Conservation (phyloP, 2,113 vertebrate genomes). For the Cathartes aura region DNA sequence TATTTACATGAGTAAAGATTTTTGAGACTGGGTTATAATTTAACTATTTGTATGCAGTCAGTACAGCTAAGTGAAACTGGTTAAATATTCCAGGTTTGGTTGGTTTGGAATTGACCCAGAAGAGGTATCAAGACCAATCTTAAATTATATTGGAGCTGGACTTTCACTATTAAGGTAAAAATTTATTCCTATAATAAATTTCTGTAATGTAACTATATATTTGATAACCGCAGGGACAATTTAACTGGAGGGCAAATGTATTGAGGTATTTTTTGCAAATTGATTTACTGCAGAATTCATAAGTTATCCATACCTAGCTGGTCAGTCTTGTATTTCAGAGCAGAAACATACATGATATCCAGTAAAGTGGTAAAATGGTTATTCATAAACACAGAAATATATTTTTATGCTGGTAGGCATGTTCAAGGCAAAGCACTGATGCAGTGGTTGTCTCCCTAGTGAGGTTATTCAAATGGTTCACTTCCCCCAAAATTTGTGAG, state of each 20-base stretch:
- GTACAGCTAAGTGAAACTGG: neutral
- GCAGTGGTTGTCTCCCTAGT: neutral
- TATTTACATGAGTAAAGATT: neutral
- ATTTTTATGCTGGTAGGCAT: neutral
- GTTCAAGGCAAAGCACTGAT: neutral
- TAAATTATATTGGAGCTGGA: conserved; percentile 88
- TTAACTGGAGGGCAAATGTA: neutral
- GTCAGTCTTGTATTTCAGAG: neutral
- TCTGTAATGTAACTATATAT: neutral
- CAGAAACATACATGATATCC: neutral
- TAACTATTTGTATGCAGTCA: neutral
- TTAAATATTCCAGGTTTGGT: conserved; percentile 82
- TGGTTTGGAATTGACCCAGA: conserved; percentile 89
- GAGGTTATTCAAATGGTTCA: neutral
- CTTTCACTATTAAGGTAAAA: conserved; percentile 88
- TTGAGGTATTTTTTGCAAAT: neutral
- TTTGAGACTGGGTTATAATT: neutral
- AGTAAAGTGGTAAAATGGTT: neutral
- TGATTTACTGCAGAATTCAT: neutral
- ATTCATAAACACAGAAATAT: neutral
- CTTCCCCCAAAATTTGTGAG: neutral
- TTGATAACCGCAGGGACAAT: neutral
- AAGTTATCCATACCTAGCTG: neutral
- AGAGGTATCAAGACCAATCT: conserved; percentile 80
- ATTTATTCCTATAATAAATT: neutral